Conservation (phyloP, 2,797 vertebrate species). For the Bradypus variegatus region DNA sequence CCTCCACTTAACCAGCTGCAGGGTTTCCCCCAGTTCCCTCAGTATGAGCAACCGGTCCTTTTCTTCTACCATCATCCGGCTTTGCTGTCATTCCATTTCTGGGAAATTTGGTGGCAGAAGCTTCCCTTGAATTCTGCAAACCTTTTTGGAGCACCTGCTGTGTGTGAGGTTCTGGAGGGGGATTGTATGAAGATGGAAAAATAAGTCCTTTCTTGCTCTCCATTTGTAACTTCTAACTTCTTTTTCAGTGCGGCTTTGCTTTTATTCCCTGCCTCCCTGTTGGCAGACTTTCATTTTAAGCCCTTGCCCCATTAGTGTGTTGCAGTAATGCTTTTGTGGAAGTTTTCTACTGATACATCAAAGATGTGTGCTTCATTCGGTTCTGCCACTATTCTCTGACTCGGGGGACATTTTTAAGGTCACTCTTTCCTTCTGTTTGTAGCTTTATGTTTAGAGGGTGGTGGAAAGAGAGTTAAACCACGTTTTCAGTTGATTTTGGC, state of each 20-base stretch:
- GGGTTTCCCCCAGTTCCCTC: not conserved
- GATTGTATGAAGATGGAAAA: not conserved
- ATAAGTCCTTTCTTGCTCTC: not conserved
- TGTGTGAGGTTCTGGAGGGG: not conserved
- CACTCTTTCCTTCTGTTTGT: slow-evolving; percentile 14
- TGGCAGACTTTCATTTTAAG: slow-evolving; percentile 41
- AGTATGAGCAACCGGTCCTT: not conserved
- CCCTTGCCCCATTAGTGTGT: slow-evolving; percentile 6
- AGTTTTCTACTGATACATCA: slow-evolving; percentile 25
- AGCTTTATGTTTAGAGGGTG: not conserved
- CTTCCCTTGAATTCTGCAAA: not conserved
- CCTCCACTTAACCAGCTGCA: not conserved
- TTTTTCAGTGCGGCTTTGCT: slow-evolving; percentile 11
- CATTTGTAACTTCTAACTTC: not conserved
- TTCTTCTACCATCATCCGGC: not conserved
- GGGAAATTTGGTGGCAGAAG: slow-evolving; percentile 49
- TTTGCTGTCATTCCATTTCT: slow-evolving; percentile 28
- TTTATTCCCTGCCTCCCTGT: not conserved
- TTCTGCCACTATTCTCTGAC: not conserved
- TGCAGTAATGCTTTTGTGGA: slow-evolving; percentile 32
- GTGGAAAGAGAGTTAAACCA: not conserved
- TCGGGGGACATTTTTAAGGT: slow-evolving; percentile 32
- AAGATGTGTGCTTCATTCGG: not conserved
- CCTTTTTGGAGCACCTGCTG: not conserved
- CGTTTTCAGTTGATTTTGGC: slow-evolving; percentile 14